phyloP scores from a whole-genome alignment of 2,888 invertebrate species.

The Apomyelois bistriatella region DNA sequence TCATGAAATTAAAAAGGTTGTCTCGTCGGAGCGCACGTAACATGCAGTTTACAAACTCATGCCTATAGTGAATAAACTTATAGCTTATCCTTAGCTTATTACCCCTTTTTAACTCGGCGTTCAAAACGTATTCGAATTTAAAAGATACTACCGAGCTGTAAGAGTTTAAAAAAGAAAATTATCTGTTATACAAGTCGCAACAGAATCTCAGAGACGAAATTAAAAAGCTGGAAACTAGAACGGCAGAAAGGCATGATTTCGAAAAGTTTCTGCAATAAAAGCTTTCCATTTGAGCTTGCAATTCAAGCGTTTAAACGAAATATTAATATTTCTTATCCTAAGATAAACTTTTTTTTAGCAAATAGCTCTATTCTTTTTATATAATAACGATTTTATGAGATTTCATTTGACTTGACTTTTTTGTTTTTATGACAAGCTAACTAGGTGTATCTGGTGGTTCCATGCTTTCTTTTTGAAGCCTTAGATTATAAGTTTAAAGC shows the following conservation, averaged over 20 bases:
- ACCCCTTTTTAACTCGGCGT: background rate
- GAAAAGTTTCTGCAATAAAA: conserved; percentile 14
- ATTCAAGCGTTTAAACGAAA: conserved; percentile 13
- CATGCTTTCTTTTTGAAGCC: too few relatives aligned
- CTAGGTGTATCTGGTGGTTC: too few relatives aligned
- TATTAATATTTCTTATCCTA: conserved; percentile 8
- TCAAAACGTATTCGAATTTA: background rate
- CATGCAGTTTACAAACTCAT: too few relatives aligned
- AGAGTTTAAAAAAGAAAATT: conserved; percentile 8
- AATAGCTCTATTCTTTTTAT: background rate
- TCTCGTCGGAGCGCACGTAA: too few relatives aligned
- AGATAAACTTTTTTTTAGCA: background rate
- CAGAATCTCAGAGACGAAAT: background rate
- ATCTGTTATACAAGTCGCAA: conserved; percentile 11
- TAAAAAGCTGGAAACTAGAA: conserved; percentile 1
- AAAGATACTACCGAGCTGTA: background rate
- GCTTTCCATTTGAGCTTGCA: conserved; percentile 12
- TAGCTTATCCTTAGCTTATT: too few relatives aligned
- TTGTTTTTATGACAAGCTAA: too few relatives aligned
- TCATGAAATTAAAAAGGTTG: too few relatives aligned
- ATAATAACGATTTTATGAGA: background rate
- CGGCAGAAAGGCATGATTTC: conserved; percentile 7
- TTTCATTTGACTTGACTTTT: background rate
- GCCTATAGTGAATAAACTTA: too few relatives aligned
- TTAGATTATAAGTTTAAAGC: too few relatives aligned